Evolutionary conservation across 2,888 invertebrate species (phyloP), one percentile per base, ranked within the genome.

Genomic region (Xanthostigma xanthostigma): DNA sequence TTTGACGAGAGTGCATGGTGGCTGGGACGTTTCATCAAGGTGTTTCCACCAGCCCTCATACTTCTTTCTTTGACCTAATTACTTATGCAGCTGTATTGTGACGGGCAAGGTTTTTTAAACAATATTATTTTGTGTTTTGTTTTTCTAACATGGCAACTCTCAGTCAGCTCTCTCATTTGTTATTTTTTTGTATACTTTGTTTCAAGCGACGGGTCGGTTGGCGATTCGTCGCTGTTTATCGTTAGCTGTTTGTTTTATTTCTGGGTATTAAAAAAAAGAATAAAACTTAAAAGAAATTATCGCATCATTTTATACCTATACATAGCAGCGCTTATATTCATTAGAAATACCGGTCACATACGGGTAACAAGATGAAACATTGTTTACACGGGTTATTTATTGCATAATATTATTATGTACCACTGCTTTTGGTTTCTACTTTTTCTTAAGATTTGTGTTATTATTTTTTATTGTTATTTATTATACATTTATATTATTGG

Each of bases 21-120:
- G 53, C 50, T 51, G 52, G 50, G 52, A 40, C 63, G 59, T 61
- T 61, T 66, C 65, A 69, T 70, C 71, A 71, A 71, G 68, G 69
- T 70, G 70, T 70, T 71, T 72, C 71, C 71, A 66, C 63, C 57
- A 56, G 59, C 50, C 48, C 45, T 43, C 27, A 27, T 27, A 27
- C 27, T 27, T 27, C 27, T 27, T 27, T 27, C 27, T 27, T 27
- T 27, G 27, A 27, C 27, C 27, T 50, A 38, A 52, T 53, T 55
- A 53, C 53, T 54, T 55, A 52, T 52, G 49, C 52, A 64, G 62
- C 63, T 62, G 61, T 59, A 66, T 65, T 59, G 66, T 27, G 6
- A 27, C 27, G 27, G 27, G 27, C 37, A 12, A 34, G 11, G 11
- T 5, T 44, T 44, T 40, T 46, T 49, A 49, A 48, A 44, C 11